These are phyloP conservation scores for Cervus canadensis DNA, from an alignment of 2,113 vertebrate genomes.

Conservation along the genomic window DNA sequence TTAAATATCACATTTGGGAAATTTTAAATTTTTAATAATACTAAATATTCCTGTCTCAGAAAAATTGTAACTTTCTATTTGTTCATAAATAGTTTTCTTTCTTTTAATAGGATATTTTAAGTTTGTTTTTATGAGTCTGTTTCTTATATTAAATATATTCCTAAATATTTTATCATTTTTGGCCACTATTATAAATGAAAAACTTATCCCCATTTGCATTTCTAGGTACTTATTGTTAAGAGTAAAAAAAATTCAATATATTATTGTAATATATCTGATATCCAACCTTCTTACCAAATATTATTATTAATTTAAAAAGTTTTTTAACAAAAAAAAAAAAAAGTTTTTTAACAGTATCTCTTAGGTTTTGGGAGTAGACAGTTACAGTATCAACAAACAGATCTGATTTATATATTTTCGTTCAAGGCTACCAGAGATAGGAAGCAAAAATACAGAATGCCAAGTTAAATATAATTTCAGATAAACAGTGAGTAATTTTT, in stretches of 20 bases:
- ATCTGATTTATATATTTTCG: neutral
- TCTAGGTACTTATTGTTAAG: slow-evolving; percentile 7
- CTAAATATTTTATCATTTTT: slow-evolving; percentile 36
- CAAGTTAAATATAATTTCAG: slow-evolving; percentile 17
- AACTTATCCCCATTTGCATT: neutral
- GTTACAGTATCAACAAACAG: neutral
- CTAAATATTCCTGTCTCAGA: neutral
- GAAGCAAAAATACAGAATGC: neutral
- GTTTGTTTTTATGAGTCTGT: neutral
- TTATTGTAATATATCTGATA: neutral
- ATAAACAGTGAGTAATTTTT: neutral
- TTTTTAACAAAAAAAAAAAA: neutral
- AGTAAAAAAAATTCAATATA: neutral
- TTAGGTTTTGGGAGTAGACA: neutral
- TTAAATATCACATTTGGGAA: slow-evolving; percentile 8
- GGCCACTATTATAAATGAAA: neutral
- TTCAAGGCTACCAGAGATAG: slow-evolving; percentile 4
- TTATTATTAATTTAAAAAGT: neutral
- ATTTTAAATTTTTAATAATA: neutral
- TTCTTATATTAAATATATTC: slow-evolving; percentile 10
- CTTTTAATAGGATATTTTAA: neutral
- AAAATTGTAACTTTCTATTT: neutral
- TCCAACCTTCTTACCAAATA: slow-evolving; percentile 9
- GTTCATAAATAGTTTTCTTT: neutral
- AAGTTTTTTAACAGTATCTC: neutral